phyloP scores from a whole-genome alignment of 2,797 vertebrate species.

The Schizopygopsis pylzovi region DNA sequence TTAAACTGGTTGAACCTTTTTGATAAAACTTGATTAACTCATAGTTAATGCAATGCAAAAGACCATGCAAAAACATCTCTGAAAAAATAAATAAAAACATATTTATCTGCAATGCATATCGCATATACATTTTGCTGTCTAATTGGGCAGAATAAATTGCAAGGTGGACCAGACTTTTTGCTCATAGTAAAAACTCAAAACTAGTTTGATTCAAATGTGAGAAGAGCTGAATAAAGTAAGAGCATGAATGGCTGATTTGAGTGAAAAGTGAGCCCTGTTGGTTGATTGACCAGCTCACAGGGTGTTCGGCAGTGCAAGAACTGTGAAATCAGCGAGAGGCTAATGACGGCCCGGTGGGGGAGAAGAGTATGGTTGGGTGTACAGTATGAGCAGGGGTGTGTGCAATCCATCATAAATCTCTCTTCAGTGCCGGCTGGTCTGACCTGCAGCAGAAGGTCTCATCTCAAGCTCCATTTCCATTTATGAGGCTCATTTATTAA shows the following conservation, averaged over 20 bases:
- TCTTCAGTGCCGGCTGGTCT: slow-evolving; percentile 56
- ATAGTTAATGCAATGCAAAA: background rate
- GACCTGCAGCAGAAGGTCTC: slow-evolving; percentile 65
- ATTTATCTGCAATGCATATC: background rate
- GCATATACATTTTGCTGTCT: background rate
- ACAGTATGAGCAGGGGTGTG: background rate
- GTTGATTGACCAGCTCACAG: background rate
- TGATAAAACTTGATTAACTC: background rate
- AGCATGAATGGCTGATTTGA: slow-evolving; percentile 9
- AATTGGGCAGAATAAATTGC: background rate
- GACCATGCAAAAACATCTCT: background rate
- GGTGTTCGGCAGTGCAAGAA: background rate
- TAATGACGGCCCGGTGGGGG: slow-evolving; percentile 22
- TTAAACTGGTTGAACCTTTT: background rate
- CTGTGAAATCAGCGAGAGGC: slow-evolving; percentile 15
- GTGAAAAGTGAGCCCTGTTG: background rate
- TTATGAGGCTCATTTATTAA: slow-evolving; percentile 74
- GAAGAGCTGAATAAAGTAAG: background rate
- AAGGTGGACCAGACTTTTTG: background rate
- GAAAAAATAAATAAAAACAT: background rate
- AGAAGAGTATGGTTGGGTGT: background rate
- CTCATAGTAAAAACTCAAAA: background rate
- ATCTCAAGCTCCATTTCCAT: slow-evolving; percentile 69
- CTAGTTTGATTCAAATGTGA: background rate
- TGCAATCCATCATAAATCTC: slow-evolving; percentile 64